Conservation (phyloP, 2,888 invertebrate species). For the Ectemnius continuus region DNA sequence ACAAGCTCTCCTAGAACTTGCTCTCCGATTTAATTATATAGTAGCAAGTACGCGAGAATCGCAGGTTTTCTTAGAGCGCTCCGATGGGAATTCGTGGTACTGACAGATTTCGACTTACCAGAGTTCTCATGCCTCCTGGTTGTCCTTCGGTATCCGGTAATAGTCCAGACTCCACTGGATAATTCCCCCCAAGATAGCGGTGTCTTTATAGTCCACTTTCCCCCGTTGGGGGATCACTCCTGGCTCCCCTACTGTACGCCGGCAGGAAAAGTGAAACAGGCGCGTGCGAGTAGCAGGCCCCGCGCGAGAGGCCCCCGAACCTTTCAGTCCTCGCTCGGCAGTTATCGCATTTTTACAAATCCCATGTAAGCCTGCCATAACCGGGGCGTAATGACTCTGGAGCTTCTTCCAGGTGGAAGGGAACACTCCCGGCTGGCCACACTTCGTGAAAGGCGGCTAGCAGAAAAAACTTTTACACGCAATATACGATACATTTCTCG, state of each 20-base stretch:
- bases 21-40: no score
- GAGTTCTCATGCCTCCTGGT: constrained; percentile 70
- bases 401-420: constrained; percentile 50
- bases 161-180: constrained; percentile 76
- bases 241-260: constrained; percentile 54
- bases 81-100: neutral
- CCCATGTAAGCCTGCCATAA: constrained; percentile 45
- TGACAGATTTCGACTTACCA: constrained; percentile 66
- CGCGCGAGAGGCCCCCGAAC: constrained; percentile 14
- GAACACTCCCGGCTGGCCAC: neutral
- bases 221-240: constrained; percentile 62
- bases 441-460: neutral
- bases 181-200: constrained; percentile 71
- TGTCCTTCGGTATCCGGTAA: constrained; percentile 64
- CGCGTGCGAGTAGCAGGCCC: constrained; percentile 29
- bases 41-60: no score
- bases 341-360: constrained; percentile 59
- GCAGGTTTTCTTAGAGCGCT: no score
- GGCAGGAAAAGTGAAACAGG: constrained; percentile 76
- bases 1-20: no score
- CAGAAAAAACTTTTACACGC: neutral
- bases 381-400: constrained; percentile 42
- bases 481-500: no score
- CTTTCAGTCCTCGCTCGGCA: constrained; percentile 40
- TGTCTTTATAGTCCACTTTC: constrained; percentile 77